Percentiles rank a stretch among this genome's conserved stretches.
These are phyloP conservation scores for Rhamphomyia laevipes DNA, from an alignment of 2,888 invertebrate species.

Conservation along the genomic window DNA sequence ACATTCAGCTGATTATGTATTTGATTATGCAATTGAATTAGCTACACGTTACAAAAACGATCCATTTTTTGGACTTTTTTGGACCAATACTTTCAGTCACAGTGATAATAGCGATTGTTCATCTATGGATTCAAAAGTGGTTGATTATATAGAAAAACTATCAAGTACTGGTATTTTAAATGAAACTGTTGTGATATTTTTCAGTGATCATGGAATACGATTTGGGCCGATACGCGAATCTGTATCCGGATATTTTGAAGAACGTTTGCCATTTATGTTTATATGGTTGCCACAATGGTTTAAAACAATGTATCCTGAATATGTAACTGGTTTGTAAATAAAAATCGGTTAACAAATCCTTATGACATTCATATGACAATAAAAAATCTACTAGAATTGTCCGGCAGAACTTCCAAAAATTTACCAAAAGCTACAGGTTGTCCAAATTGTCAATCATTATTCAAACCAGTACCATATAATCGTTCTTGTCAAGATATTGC, in stretches of 20 bases:
- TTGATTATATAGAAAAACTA: constrained; percentile 47
- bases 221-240: constrained; percentile 59
- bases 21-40: constrained; percentile 57
- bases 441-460: constrained; percentile 51
- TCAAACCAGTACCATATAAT: constrained; percentile 44
- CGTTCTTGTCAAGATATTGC: constrained; percentile 57
- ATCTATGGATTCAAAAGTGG: constrained; percentile 51
- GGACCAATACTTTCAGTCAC: constrained; percentile 68
- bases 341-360: constrained; percentile 56
- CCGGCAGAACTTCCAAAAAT: constrained; percentile 33
- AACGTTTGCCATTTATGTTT: constrained; percentile 62
- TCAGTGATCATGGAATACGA: constrained; percentile 70
- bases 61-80: constrained; percentile 63
- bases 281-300: constrained; percentile 54
- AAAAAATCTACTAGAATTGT: constrained; percentile 46
- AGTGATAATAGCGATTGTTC: constrained; percentile 54
- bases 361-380: constrained; percentile 65
- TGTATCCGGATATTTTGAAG: constrained; percentile 63
- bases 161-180: constrained; percentile 47
- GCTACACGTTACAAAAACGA: constrained; percentile 47
- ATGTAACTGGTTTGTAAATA: constrained; percentile 50
- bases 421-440: constrained; percentile 44
- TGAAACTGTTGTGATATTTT: constrained; percentile 55
- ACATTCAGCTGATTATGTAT: constrained; percentile 53
- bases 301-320: constrained; percentile 41